Evolutionary conservation across 2,797 vertebrate genomes (phyloP), one percentile per base, ranked within the genome.

Genomic region (Acropternis orthonyx): DNA sequence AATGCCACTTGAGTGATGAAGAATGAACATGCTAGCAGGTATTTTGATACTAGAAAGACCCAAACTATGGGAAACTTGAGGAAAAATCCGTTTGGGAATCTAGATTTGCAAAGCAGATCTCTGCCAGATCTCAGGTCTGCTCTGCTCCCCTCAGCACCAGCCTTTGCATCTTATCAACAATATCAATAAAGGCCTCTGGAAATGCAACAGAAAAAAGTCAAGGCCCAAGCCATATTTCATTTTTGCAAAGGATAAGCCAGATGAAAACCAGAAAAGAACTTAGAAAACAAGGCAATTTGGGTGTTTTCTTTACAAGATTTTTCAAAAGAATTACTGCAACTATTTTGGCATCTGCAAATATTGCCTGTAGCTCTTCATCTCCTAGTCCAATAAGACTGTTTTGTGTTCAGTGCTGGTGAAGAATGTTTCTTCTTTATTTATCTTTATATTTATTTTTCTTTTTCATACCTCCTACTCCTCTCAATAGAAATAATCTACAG

Each of bases 401-500:
- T 65, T 54, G 24, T 43, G 41, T 49, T 85, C 48, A 24, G 51
- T 67, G n/a, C 49, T 34, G 22, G 3, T 46, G 37, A 95, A 88
- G 48, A 76, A 74, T 41, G 59, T 91, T 73, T 79, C 68, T 76
- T 79, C 63, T 56, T 71, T 27, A 63, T 77, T 75, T 75, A 92
- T 85, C 52, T 54, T 89, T 82, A n/a, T n/a, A n/a, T n/a, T n/a
- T n/a, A 63, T 77, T 75, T 75, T 93, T 85, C 52, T 54, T 89
- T 82, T 88, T 77, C 83, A 65, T 92, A 56, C 44, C 32, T 85
- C 72, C 67, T 71, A 49, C 23, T 89, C 48, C 15, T 80, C 79
- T 72, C 68, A 91, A 58, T 3, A 72, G 88, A 85, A 75, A 71
- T 28, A 72, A 75, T 46, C 72, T 54, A 83, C 49, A 85, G 54